Conservation (phyloP, 1,140 invertebrate species). For the Zaprionus nigranus region DNA sequence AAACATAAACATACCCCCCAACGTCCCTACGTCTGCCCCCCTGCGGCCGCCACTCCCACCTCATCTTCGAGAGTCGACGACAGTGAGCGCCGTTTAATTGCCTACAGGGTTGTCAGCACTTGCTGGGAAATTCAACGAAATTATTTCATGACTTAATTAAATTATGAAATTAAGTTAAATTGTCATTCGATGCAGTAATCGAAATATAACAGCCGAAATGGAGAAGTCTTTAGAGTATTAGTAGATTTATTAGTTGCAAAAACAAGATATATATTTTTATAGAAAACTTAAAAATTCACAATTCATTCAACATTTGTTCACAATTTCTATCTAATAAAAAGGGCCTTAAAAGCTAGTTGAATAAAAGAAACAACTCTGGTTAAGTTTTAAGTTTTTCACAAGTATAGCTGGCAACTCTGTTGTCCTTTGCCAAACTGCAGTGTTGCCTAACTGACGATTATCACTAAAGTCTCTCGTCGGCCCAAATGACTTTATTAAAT, state of each 20-base stretch:
- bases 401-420: conserved; percentile 20
- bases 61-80: neutral
- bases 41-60: neutral
- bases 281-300: too few species aligned
- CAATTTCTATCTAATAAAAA: too few species aligned
- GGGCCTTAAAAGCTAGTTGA: too few species aligned
- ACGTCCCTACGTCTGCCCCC: neutral
- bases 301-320: too few species aligned
- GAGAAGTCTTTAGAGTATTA: neutral
- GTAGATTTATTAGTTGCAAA: neutral
- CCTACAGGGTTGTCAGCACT: conserved; percentile 34
- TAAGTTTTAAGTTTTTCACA: too few species aligned
- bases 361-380: too few species aligned
- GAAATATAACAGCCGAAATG: neutral
- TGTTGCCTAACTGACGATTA: conserved; percentile 68
- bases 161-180: neutral
- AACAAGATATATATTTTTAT: neutral
- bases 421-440: conserved; percentile 19
- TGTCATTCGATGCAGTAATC: neutral
- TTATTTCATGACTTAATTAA: neutral
- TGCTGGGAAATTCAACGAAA: neutral
- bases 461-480: conserved; percentile 53
- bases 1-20: conserved; percentile 45
- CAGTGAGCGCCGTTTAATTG: conserved; percentile 25
- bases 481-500: conserved; percentile 80